Percentiles rank a stretch among this genome's conserved stretches.
Evolutionary conservation across 2,797 vertebrate genomes (phyloP).

Genomic region (Remorina albescens): DNA sequence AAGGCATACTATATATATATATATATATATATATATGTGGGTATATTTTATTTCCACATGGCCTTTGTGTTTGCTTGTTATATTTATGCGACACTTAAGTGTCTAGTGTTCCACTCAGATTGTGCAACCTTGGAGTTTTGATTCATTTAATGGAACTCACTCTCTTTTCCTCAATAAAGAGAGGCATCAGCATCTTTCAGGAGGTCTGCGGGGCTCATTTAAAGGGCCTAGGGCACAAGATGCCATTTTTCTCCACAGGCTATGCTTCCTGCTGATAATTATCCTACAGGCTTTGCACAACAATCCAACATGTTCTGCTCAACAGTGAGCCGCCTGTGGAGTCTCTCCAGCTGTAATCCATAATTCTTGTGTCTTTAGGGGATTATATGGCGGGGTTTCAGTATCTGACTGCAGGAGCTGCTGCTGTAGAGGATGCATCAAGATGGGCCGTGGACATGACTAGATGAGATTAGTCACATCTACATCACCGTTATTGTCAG

Average conservation of each 20-base stretch:
- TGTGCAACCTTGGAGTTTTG: slow-evolving; percentile 41
- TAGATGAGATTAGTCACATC: slow-evolving; percentile 40
- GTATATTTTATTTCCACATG: neutral
- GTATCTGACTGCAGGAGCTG: slow-evolving; percentile 48
- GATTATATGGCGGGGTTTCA: slow-evolving; percentile 48
- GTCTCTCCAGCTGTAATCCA: slow-evolving; percentile 65
- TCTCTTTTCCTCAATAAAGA: slow-evolving; percentile 62
- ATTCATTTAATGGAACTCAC: slow-evolving; percentile 57
- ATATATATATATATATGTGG: too few relatives aligned
- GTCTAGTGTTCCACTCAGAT: slow-evolving; percentile 36
- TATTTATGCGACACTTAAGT: slow-evolving; percentile 18
- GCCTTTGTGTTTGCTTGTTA: slow-evolving; percentile 17
- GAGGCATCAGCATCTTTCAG: slow-evolving; percentile 73
- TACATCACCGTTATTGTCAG: slow-evolving; percentile 30
- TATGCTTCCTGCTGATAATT: slow-evolving; percentile 68
- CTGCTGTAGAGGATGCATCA: slow-evolving; percentile 36
- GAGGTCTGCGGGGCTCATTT: slow-evolving; percentile 69
- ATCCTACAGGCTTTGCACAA: slow-evolving; percentile 62
- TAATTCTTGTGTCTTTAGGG: slow-evolving; percentile 66
- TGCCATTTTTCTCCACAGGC: slow-evolving; percentile 67
- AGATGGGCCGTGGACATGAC: slow-evolving; percentile 16
- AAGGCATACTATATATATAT: too few relatives aligned
- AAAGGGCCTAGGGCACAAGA: slow-evolving; percentile 61
- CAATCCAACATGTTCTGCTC: slow-evolving; percentile 66
- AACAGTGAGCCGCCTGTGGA: slow-evolving; percentile 65